These are phyloP conservation scores for Nanorana parkeri DNA, from an alignment of 2,113 vertebrate species.

Conservation along the genomic window DNA sequence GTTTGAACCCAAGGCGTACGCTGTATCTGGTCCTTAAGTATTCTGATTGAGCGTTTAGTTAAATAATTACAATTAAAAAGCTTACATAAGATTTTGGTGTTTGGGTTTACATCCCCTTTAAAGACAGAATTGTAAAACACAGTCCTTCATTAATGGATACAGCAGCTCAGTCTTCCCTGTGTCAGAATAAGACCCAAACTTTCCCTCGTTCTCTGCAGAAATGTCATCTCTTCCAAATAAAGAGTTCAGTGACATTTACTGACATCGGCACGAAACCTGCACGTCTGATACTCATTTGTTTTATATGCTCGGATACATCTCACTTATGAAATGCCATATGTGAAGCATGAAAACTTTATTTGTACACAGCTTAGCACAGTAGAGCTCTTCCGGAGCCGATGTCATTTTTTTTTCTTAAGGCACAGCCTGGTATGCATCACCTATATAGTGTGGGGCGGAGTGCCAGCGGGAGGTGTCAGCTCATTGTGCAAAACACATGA, in stretches of 20 bases:
- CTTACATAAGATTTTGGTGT: no score
- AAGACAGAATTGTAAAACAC: slow-evolving; percentile 4
- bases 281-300: slow-evolving; percentile 21
- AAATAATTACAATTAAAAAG: no score
- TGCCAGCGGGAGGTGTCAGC: slow-evolving; percentile 51
- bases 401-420: slow-evolving; percentile 53
- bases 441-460: slow-evolving; percentile 44
- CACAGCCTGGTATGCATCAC: slow-evolving; percentile 42
- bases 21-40: no score
- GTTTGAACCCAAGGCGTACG: no score
- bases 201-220: slow-evolving; percentile 3
- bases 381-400: slow-evolving; percentile 52
- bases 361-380: neutral
- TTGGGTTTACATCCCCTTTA: no score
- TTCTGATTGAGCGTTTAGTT: no score
- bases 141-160: neutral
- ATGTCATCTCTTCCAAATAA: slow-evolving; percentile 44
- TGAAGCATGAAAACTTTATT: slow-evolving; percentile 37
- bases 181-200: slow-evolving; percentile 21
- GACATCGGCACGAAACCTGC: slow-evolving; percentile 36
- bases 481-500: slow-evolving; percentile 55
- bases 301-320: slow-evolving; percentile 34
- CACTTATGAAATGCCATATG: slow-evolving; percentile 26
- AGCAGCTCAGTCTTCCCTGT: neutral
- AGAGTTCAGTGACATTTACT: slow-evolving; percentile 51